Base-by-base conservation (phyloP, 2,113 vertebrate genomes). In the Neofelis nebulosa region DNA sequence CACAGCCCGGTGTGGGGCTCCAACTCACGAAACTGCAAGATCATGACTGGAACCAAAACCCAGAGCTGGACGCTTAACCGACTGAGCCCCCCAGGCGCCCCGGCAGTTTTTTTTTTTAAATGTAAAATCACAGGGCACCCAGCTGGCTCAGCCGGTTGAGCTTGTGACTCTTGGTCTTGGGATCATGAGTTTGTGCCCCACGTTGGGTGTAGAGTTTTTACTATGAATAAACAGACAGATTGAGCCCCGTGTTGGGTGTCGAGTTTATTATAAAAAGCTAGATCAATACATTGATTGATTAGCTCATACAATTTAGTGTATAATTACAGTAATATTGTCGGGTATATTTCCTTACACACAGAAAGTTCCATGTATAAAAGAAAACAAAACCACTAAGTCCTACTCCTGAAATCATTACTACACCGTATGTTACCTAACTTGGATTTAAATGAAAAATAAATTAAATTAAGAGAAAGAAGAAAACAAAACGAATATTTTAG, bases 401-500 rank as follows among this genome's bases (percentile, higher is more conserved):
- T 61, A 23, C 23, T 61, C 57, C 57, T 23, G 57, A 61, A 61
- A 61, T 61, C 19, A 23, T 61, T 61, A 23, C 57, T 57, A 57
- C 55, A 57, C 19, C 23, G 1, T 61, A 23, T 61, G 57, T 2
- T 61, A 61, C 8, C 57, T 61, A 61, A 61, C 57, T 61, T 61
- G 57, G 57, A 61, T 23, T 61, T 21, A 61, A 23, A 23, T 61
- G 23, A 61, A 23, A 61, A 23, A 61, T 23, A 61, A 23, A 23
- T 23, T 23, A 57, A 57, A 52, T 4, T 15, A 55, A 55, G 18
- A 55, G 15, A 29, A 93, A 93, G 65, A 89, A 78, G 18, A 87
- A 94, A 63, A 82, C 4, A 15, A 52, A 96, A 95, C 18, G 29
- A 82, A 33, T 96, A 61, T 91, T 80, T 92, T 88, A 69, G 31